phyloP scores from a whole-genome alignment of 2,888 invertebrate species.

The Hemithea aestivaria region DNA sequence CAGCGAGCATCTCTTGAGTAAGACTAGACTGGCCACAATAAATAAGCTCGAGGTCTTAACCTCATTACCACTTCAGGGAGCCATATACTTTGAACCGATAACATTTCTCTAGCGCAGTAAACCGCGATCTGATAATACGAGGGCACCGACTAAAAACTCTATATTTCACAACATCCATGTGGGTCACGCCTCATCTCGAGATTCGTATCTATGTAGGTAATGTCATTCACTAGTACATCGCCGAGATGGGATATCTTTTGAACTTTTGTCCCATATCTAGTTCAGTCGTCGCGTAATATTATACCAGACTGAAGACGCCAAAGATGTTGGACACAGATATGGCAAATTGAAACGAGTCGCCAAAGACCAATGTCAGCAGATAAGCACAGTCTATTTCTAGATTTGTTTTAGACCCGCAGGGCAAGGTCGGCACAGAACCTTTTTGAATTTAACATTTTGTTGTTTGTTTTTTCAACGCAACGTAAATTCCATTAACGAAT shows the following conservation, averaged over 20 bases:
- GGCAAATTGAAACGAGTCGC: conserved; percentile 25
- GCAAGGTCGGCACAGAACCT: background rate
- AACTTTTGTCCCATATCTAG: conserved; percentile 12
- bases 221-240: conserved; percentile 1
- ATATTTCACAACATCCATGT: conserved; percentile 1
- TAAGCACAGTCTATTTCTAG: conserved; percentile 1
- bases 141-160: conserved; percentile 3
- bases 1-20: conserved; percentile 2
- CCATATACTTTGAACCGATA: conserved; percentile 15
- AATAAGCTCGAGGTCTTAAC: conserved; percentile 6
- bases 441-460: too few relatives aligned
- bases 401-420: background rate
- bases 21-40: conserved; percentile 6
- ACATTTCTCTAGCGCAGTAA: conserved; percentile 15
- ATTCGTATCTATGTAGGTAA: background rate
- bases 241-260: conserved; percentile 9
- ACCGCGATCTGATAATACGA: conserved; percentile 4
- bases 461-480: too few relatives aligned
- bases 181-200: background rate
- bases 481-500: too few relatives aligned
- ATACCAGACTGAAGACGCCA: conserved; percentile 6
- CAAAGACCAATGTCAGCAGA: conserved; percentile 21
- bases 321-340: conserved; percentile 27
- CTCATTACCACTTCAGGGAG: conserved; percentile 17
- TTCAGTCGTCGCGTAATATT: conserved; percentile 4